These are phyloP conservation scores for Nasonia vitripennis DNA, from an alignment of 1,140 invertebrate genomes.

Conservation along the genomic window DNA sequence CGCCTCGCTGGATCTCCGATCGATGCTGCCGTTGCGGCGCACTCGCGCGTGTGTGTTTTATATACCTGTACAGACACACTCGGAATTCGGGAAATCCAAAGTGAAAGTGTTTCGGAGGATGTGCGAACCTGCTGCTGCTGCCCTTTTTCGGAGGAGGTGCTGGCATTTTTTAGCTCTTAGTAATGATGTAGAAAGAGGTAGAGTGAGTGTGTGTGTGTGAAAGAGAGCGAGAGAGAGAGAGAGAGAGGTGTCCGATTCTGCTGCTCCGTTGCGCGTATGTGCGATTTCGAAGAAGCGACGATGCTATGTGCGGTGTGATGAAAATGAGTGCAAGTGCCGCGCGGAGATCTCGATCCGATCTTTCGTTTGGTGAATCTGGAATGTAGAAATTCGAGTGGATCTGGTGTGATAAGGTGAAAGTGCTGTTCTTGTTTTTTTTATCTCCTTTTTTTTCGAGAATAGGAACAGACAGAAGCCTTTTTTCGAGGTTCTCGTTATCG, in stretches of 20 bases:
- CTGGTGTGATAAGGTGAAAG: not conserved
- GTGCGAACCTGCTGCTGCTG: not conserved
- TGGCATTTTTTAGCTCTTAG: slow-evolving; percentile 4
- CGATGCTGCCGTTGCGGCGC: not conserved
- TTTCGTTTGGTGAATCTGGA: not conserved
- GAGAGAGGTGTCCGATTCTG: not conserved
- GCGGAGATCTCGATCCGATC: not conserved
- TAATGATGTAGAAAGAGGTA: not conserved
- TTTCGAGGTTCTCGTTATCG: not conserved
- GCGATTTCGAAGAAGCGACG: not conserved
- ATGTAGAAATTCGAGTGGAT: not conserved
- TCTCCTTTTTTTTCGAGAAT: not conserved
- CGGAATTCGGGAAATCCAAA: slow-evolving; percentile 20
- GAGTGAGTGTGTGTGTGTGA: too few species aligned
- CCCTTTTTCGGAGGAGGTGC: not conserved
- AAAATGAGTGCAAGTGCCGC: not conserved
- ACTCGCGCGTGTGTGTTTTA: not conserved
- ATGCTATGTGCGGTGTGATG: not conserved
- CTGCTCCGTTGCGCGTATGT: not conserved
- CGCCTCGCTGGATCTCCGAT: not conserved
- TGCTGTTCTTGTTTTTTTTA: not conserved
- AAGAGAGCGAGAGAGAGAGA: too few species aligned
- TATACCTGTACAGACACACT: not conserved
- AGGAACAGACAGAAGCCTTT: not conserved
- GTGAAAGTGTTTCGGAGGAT: slow-evolving; percentile 41